Percentiles rank a stretch among this genome's conserved stretches.
phyloP scores from a whole-genome alignment of 1,140 invertebrate genomes.

The Rhagoletis zephyria region DNA sequence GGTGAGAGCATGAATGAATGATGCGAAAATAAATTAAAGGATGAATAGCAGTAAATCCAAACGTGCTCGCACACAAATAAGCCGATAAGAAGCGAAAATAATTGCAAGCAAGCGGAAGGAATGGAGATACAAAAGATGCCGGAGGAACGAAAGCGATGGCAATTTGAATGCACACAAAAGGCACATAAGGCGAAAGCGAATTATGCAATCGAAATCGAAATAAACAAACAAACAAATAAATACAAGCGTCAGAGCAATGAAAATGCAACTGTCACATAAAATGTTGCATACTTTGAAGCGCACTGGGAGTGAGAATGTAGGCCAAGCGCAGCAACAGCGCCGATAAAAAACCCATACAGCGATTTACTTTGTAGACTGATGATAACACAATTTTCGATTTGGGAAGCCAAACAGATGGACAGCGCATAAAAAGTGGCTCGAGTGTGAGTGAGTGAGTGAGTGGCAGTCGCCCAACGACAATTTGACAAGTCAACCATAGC shows the following conservation, averaged over 20 bases:
- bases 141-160: background rate
- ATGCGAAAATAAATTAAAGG: constrained; percentile 14
- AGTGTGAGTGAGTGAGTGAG: background rate
- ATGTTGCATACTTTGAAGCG: constrained; percentile 29
- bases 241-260: background rate
- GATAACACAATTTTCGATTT: constrained; percentile 41
- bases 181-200: background rate
- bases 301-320: background rate
- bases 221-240: constrained; percentile 10
- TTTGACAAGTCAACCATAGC: constrained; percentile 30
- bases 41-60: constrained; percentile 35
- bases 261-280: background rate
- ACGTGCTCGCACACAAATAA: constrained; percentile 51
- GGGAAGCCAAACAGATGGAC: background rate
- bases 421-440: background rate
- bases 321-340: background rate
- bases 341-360: background rate
- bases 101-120: background rate
- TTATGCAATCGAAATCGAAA: constrained; percentile 17
- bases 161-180: background rate
- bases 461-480: constrained; percentile 16
- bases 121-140: background rate
- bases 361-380: constrained; percentile 20
- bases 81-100: constrained; percentile 45
- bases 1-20: background rate